Conservation (phyloP, 2,113 vertebrate species). For the Neogobius melanostomus region DNA sequence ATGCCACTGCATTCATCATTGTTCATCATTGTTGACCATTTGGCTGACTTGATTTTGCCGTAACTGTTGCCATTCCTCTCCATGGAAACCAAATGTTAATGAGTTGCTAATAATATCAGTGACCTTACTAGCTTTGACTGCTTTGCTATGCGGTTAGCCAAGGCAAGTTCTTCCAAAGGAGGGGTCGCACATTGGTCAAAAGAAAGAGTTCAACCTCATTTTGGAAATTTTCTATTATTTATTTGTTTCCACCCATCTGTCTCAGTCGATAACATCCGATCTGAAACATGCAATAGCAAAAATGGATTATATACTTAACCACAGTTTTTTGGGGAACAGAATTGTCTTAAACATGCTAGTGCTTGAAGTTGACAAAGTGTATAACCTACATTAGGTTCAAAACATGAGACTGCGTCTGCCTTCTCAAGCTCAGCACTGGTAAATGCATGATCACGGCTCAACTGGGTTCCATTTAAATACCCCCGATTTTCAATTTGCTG, state of each 20-base stretch:
- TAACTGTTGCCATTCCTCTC: slow-evolving; percentile 16
- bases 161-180: not conserved
- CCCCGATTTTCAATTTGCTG: slow-evolving; percentile 35
- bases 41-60: slow-evolving; percentile 15
- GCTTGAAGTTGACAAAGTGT: not conserved
- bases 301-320: not conserved
- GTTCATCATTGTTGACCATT: not conserved
- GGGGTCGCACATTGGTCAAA: not conserved
- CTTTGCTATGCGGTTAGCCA: slow-evolving; percentile 3
- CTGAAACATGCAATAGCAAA: not conserved
- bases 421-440: not conserved
- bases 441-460: slow-evolving; percentile 5
- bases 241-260: not conserved
- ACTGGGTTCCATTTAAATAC: slow-evolving; percentile 10
- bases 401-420: not conserved
- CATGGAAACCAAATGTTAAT: slow-evolving; percentile 53
- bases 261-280: not conserved
- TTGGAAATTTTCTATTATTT: not conserved
- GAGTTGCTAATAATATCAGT: slow-evolving; percentile 39
- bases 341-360: not conserved
- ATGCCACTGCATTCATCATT: not conserved
- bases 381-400: not conserved
- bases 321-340: not conserved
- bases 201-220: slow-evolving; percentile 1
- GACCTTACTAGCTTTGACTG: slow-evolving; percentile 23